Conservation (phyloP, 2,113 vertebrate genomes). For the Atrichornis clamosus region DNA sequence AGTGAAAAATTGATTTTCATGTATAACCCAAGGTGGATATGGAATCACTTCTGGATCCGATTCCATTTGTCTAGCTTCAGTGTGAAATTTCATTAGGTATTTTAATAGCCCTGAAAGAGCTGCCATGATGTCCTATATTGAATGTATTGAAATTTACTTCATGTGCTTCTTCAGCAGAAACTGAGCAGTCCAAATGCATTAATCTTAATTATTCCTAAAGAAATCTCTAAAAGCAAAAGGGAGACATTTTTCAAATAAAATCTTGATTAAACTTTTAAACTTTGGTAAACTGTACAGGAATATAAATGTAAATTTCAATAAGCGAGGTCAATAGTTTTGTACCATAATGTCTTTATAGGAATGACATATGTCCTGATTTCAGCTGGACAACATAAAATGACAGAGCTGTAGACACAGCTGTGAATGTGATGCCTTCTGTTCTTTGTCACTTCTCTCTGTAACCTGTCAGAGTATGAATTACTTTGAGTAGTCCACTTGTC, state of each 20-base stretch:
- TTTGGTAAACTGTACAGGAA: neutral
- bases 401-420: neutral
- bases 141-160: neutral
- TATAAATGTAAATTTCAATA: neutral
- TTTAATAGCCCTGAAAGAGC: slow-evolving; percentile 7
- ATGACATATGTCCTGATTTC: neutral
- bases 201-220: neutral
- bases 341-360: neutral
- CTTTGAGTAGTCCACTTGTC: neutral
- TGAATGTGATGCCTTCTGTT: neutral
- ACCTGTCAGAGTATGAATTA: neutral
- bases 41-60: neutral
- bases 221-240: neutral
- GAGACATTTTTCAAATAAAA: neutral
- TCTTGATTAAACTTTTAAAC: neutral
- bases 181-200: neutral
- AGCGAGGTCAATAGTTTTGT: neutral
- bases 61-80: neutral
- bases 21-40: neutral
- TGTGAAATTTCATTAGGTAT: slow-evolving; percentile 12
- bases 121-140: neutral
- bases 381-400: neutral
- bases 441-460: neutral
- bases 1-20: slow-evolving; percentile 8
- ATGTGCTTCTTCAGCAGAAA: neutral